Percentiles rank a stretch among this genome's conserved stretches.
Conservation (phyloP, 2,113 vertebrate species). For the Lampris incognitus region DNA sequence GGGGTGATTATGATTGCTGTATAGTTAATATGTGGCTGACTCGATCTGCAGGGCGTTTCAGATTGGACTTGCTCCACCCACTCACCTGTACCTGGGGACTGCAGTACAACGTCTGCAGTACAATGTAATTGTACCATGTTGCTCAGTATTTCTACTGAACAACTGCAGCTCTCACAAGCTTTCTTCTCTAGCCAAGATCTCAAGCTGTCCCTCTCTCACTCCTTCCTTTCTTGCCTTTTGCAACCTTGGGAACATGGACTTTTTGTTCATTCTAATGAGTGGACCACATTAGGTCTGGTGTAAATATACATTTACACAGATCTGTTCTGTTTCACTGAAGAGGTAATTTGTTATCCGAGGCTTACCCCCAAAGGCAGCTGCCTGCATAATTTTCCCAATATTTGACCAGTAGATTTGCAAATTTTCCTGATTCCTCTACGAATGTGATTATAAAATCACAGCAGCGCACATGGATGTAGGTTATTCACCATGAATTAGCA, state of each 20-base stretch:
- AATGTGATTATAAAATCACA: not conserved
- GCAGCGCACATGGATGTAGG: not conserved
- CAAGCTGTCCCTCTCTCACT: not conserved
- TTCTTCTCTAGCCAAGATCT: not conserved
- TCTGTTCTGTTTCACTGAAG: too few species aligned
- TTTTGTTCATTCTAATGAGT: conserved; percentile 21
- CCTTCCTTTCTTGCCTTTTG: not conserved
- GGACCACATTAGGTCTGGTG: conserved; percentile 29
- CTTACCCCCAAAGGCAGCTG: not conserved
- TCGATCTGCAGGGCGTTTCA: too few species aligned
- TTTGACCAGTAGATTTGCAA: not conserved
- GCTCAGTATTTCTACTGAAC: not conserved
- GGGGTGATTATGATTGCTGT: too few species aligned
- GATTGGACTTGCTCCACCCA: too few species aligned
- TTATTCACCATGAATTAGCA: conserved; percentile 22
- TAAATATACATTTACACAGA: too few species aligned
- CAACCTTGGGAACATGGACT: conserved; percentile 16
- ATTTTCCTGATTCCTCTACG: not conserved
- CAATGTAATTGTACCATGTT: too few species aligned
- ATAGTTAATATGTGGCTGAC: too few species aligned
- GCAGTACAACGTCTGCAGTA: not conserved
- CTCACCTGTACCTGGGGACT: too few species aligned
- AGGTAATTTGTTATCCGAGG: too few species aligned
- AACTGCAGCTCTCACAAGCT: not conserved
- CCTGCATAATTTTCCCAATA: not conserved